phyloP scores from a whole-genome alignment of 2,113 vertebrate species.

The Solenodon paradoxus region DNA sequence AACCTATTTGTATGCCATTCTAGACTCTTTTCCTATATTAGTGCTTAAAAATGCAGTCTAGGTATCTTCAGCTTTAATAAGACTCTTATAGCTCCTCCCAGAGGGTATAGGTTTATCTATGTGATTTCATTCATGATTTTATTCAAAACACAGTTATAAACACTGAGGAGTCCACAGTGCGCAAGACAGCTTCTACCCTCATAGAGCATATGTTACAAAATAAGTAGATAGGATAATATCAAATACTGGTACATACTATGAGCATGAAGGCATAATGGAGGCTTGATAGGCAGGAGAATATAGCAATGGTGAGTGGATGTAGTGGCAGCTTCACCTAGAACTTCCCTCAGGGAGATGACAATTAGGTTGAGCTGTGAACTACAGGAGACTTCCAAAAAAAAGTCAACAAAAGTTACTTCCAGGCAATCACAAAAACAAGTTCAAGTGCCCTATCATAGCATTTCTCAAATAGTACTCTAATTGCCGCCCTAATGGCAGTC shows the following conservation, averaged over 20 bases:
- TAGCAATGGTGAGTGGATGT: rapidly evolving
- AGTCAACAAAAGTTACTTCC: neutral
- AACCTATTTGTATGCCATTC: neutral
- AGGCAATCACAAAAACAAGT: neutral
- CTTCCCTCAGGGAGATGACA: neutral
- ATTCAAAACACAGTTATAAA: neutral
- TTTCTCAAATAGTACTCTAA: neutral
- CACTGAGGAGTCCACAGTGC: neutral
- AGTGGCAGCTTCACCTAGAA: neutral
- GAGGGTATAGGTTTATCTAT: neutral
- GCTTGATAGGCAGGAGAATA: neutral
- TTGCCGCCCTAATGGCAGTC: neutral
- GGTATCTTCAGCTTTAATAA: neutral
- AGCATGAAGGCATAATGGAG: neutral
- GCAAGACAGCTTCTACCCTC: neutral
- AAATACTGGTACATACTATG: neutral
- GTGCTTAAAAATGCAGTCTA: neutral
- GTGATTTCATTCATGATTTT: neutral
- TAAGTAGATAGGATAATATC: neutral
- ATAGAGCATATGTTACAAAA: neutral
- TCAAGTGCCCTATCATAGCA: too few species aligned
- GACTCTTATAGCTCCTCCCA: neutral
- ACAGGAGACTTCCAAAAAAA: neutral
- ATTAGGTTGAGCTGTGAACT: neutral
- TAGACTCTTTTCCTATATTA: neutral